Evolutionary conservation across 1,140 invertebrate species (phyloP), one percentile per base, ranked within the genome.

Genomic region (Ostrea edulis): DNA sequence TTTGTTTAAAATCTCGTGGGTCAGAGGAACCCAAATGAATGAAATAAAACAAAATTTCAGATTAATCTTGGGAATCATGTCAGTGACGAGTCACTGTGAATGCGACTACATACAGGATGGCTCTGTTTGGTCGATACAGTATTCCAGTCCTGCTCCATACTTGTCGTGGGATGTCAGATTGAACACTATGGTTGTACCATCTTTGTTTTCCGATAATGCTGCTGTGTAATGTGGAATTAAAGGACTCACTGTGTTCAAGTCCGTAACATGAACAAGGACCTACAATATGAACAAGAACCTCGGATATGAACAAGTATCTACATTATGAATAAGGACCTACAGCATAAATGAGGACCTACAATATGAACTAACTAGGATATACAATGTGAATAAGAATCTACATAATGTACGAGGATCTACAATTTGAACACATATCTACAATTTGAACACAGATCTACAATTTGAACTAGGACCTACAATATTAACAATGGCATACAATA

Each of bases 101-200:
- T 44, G 5, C 1, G 35, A 44, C 35, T 44, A 51, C 62, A 44
- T 85, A 85, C 84, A 35, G 17, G 55, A 14, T 44, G 84, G 84
- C 8, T 51, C 58, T 8, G 58, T 71, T 0, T 51, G 20, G 14
- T 11, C 8, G 9, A 86, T 22, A 44, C n/a, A 9, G 44, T 86
- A 86, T 12, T 82, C 20, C 3, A 86, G 53, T 12, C 25, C 53
- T 2, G 68, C 87, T 8, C 77, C 81, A 4, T 82, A 35, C 65
- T 89, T 89, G 17, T 87, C 90, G 14, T 88, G 87, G 44, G 86
- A 88, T 85, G 91, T 88, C 25, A 92, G 54, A 62, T 92, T 90
- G 52, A 90, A 51, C n/a, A 91, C 68, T 71, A 86, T 35, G 25
- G 62, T 51, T 5, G 87, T 84, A 7, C 1, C 52, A 58, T 90